These are phyloP conservation scores for Hypsibius dujardini DNA, from an alignment of 1,140 invertebrate genomes.

Conservation along the genomic window DNA sequence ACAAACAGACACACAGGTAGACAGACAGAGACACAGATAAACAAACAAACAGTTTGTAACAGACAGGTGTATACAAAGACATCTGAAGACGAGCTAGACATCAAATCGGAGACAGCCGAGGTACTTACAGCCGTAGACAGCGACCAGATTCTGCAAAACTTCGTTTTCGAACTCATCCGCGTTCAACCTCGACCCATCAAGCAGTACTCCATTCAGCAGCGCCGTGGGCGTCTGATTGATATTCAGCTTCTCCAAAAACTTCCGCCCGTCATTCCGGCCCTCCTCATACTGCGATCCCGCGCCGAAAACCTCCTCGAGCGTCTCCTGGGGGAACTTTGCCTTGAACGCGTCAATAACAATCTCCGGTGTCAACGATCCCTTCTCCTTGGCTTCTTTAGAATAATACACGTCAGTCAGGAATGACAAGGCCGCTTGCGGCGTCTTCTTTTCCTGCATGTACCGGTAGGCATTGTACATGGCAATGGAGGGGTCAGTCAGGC, in stretches of 20 bases:
- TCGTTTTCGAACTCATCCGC: constrained; percentile 23
- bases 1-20: too few relatives aligned
- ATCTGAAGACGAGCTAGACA: too few relatives aligned
- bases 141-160: neutral
- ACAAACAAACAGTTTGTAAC: too few relatives aligned
- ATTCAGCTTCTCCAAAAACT: constrained; percentile 20
- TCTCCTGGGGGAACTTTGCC: constrained; percentile 45
- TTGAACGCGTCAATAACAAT: constrained; percentile 53
- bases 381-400: constrained; percentile 26
- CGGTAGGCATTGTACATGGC: constrained; percentile 56
- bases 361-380: constrained; percentile 37
- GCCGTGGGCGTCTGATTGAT: constrained; percentile 40
- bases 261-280: constrained; percentile 41
- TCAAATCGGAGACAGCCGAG: too few relatives aligned
- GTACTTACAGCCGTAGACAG: neutral
- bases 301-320: constrained; percentile 60
- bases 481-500: neutral
- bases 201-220: constrained; percentile 76
- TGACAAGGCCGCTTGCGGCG: constrained; percentile 42
- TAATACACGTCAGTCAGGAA: constrained; percentile 60
- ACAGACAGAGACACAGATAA: too few relatives aligned
- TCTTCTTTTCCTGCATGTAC: constrained; percentile 59
- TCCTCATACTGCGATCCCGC: constrained; percentile 79
- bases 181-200: constrained; percentile 44
- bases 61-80: too few relatives aligned